Conservation (phyloP, 2,888 invertebrate species). For the Ceraclea dissimilis region DNA sequence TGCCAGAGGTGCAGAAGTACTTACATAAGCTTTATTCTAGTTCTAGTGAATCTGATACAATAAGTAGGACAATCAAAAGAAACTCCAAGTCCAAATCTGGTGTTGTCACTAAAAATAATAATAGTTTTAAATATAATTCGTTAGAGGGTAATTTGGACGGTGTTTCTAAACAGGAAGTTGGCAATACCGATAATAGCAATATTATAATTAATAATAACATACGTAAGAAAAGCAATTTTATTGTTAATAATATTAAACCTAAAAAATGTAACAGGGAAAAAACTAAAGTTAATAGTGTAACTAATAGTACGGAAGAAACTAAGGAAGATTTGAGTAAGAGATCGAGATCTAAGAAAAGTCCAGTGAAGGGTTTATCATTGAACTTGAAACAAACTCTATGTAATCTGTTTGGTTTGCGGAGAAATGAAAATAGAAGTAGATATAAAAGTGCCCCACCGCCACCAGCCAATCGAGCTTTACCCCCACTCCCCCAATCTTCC, state of each 20-base stretch:
- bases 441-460: constrained; percentile 19
- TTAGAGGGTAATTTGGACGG: constrained; percentile 32
- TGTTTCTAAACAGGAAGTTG: constrained; percentile 41
- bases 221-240: constrained; percentile 8
- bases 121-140: constrained; percentile 35
- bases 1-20: constrained; percentile 78
- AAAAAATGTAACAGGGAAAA: constrained; percentile 31
- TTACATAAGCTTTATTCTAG: constrained; percentile 75
- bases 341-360: constrained; percentile 55
- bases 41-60: constrained; percentile 57
- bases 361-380: constrained; percentile 58
- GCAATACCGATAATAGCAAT: constrained; percentile 36
- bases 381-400: constrained; percentile 79
- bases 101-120: constrained; percentile 34
- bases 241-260: background rate
- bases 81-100: constrained; percentile 19
- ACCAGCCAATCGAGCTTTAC: constrained; percentile 37
- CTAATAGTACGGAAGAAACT: constrained; percentile 24
- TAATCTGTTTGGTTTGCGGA: constrained; percentile 69
- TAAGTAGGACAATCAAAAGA: constrained; percentile 9
- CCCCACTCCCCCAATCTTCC: constrained; percentile 39
- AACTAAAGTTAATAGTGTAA: constrained; percentile 22
- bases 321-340: constrained; percentile 30
- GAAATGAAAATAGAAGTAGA: constrained; percentile 23
- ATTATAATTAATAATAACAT: background rate